phyloP scores from a whole-genome alignment of 2,113 vertebrate genomes.

The Aepyceros melampus region DNA sequence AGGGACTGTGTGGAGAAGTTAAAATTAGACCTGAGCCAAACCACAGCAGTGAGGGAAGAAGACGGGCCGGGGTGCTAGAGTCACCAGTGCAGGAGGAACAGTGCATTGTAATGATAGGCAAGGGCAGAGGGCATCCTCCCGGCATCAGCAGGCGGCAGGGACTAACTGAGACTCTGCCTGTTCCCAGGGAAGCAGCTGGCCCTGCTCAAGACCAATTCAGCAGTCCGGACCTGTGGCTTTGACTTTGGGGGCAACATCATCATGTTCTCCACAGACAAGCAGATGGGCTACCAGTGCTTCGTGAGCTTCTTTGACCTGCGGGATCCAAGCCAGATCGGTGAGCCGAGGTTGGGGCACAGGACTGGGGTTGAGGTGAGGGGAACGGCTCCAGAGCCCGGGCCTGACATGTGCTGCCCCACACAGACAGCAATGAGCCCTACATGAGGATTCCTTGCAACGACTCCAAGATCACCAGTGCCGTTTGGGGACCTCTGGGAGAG shows the following conservation, averaged over 20 bases:
- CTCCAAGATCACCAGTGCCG: slow-evolving; percentile 95
- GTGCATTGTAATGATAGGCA: not conserved
- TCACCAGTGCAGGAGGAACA: not conserved
- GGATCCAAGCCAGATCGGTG: slow-evolving; percentile 93
- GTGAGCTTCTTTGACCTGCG: slow-evolving; percentile 95
- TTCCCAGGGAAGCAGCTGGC: slow-evolving; percentile 93
- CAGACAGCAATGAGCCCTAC: slow-evolving; percentile 96
- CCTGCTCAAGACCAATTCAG: slow-evolving; percentile 93
- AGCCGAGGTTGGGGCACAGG: not conserved
- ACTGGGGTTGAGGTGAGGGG: not conserved
- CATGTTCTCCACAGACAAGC: slow-evolving; percentile 99
- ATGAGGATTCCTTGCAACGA: slow-evolving; percentile 93
- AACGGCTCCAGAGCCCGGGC: not conserved
- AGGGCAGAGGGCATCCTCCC: not conserved
- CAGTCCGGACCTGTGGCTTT: slow-evolving; percentile 95
- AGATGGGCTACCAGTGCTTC: slow-evolving; percentile 99
- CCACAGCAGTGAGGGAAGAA: not conserved
- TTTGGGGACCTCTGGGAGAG: slow-evolving; percentile 96
- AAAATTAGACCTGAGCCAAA: not conserved
- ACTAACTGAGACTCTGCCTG: not conserved
- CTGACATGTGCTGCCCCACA: not conserved
- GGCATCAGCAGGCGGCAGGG: accelerated
- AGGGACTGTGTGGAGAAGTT: not conserved
- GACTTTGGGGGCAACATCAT: slow-evolving; percentile 99
- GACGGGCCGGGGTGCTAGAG: not conserved